A percentile compares a stretch with the other conserved stretches of the same genome.
phyloP scores from a whole-genome alignment of 2,113 vertebrate species.

The Ictalurus furcatus region DNA sequence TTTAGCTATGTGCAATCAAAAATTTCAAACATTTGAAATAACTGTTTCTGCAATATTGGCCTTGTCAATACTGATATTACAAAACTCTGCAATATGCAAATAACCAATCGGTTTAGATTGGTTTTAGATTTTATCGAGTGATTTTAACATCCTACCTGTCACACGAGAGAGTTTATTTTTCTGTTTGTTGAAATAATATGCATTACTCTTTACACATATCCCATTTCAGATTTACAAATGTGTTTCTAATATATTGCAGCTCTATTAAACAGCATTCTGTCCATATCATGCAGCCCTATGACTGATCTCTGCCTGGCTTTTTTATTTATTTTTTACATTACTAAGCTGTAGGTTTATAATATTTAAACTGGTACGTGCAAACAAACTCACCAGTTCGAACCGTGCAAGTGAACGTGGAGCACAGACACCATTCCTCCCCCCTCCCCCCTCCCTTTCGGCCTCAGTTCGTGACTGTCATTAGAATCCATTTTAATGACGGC shows the following conservation, averaged over 20 bases:
- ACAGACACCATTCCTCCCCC: not conserved
- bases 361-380: not conserved
- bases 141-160: not conserved
- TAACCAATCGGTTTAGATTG: not conserved
- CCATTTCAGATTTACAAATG: too few relatives aligned
- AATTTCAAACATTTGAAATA: not conserved
- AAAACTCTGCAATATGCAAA: not conserved
- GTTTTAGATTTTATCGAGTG: not conserved
- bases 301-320: not conserved
- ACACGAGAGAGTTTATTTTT: not conserved
- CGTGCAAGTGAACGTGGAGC: not conserved
- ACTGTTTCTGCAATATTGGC: not conserved
- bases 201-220: not conserved
- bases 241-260: not conserved
- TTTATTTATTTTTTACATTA: not conserved
- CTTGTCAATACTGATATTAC: not conserved
- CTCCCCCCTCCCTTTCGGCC: not conserved
- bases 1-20: not conserved
- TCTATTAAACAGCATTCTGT: not conserved
- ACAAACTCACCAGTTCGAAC: not conserved
- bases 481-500: slow-evolving; percentile 5
- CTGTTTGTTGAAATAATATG: not conserved
- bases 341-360: too few relatives aligned
- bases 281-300: not conserved
- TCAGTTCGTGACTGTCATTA: not conserved